Base-by-base conservation (phyloP, 2,113 vertebrate species). In the Antechinus flavipes region DNA sequence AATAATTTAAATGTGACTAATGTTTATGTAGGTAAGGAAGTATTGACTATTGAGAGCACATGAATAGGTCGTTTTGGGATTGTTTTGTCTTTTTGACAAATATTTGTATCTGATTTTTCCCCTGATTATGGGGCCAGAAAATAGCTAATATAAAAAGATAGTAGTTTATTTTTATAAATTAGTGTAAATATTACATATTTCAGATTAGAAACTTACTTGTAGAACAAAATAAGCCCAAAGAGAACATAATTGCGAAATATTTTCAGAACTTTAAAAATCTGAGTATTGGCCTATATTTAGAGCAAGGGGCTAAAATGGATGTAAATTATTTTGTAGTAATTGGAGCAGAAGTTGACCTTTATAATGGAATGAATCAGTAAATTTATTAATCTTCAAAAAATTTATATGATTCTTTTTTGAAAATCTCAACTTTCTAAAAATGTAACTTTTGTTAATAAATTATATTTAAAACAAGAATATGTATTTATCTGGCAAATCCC, bases 71-170 rank as follows among this genome's bases (percentile, higher is more conserved):
- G 19, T 68, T 68, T 50, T 46, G 22, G 46, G 53, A 53, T 92
- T 52, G 90, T 95, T 89, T 95, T 93, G 94, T n/a, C n/a, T 96
- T 96, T 91, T 90, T 93, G 90, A 76, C 54, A 93, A 24, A 76
- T 96, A 84, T 90, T 93, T 90, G 35, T 93, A 93, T 94, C n/a
- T 56, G 2, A 90, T 47, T 94, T 94, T 93, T 58, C 7, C 27
- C 49, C 55, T 90, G 22, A 55, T 55, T 55, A 55, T 55, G 30
- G 26, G 26, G 56, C 26, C 50, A 94, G 23, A 54, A 52, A 94
- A 2, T 11, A 91, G 5, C 47, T 91, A 92, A 68, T 25, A 52
- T 95, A 53, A 96, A 93, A 10, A n/a, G 25, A 94, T 92, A 91
- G 68, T 35, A 93, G 27, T 96, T 95, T 14, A 94, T 94, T 26